phyloP scores from a whole-genome alignment of 2,888 invertebrate species.

The Eupithecia vulgata region DNA sequence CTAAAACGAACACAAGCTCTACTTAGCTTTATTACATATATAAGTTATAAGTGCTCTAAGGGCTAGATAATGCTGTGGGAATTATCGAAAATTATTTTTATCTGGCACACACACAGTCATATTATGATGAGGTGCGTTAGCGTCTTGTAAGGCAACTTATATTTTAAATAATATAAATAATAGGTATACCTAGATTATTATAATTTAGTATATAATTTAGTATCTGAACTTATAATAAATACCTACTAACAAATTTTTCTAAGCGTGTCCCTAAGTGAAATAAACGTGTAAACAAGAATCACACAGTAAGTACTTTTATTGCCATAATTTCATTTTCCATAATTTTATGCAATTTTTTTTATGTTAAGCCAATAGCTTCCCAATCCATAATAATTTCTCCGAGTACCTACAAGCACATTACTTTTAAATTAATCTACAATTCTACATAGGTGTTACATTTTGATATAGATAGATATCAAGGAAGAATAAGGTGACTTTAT shows the following conservation, averaged over 20 bases:
- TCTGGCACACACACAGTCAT: too few species aligned
- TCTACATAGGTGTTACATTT: too few species aligned
- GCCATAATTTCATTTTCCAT: slow-evolving; percentile 28
- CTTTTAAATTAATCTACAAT: neutral
- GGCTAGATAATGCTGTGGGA: too few species aligned
- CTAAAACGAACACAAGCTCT: too few species aligned
- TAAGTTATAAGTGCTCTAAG: too few species aligned
- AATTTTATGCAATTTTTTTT: slow-evolving; percentile 16
- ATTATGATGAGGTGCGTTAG: too few species aligned
- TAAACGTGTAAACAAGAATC: neutral
- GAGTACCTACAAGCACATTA: neutral
- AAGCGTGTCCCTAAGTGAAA: neutral
- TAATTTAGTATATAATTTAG: too few species aligned
- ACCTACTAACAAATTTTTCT: neutral
- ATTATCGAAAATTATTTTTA: too few species aligned
- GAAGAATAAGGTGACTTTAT: neutral
- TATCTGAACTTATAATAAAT: neutral
- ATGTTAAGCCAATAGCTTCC: slow-evolving; percentile 11
- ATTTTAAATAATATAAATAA: too few species aligned
- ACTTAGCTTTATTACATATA: too few species aligned
- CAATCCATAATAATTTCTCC: slow-evolving; percentile 21
- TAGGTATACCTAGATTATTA: neutral
- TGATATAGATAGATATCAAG: neutral
- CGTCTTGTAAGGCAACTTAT: neutral
- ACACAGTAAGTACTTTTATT: slow-evolving; percentile 14